Evolutionary conservation across 2,888 invertebrate species (phyloP), one percentile per base, ranked within the genome.

Genomic region (Dynastes hyllus): DNA sequence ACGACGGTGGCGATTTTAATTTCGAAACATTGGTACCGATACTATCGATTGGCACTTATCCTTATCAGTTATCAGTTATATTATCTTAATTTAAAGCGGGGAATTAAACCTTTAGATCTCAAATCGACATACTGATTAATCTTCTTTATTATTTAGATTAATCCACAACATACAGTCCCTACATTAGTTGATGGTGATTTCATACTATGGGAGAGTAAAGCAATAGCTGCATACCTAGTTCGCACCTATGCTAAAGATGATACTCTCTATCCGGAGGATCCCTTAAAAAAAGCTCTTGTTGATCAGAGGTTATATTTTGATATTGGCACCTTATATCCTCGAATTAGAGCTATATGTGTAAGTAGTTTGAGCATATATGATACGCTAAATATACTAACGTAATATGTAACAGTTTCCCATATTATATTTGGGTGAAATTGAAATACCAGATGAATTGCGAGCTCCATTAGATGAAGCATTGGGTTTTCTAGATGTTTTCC

Each of bases 131-230:
- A 11, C 11, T 45, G 1, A 55, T 53, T 53, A 45, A 50, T 29
- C n/a, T 32, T 53, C 32, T 66, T 66, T 1, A 11, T 66, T 76
- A 61, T 76, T 91, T 90, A 92, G 89, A 90, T 93, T 65, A 93
- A 93, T 86, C 93, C 93, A 4, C 93, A 93, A 85, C 93, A 94
- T 86, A 91, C 91, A 79, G 88, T 94, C 3, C 94, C 94, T 8
- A 94, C 94, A 8, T 88, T 94, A 78, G 92, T 92, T 32, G 94
- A 94, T 85, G 91, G 92, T 78, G 93, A 93, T 11, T 93, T 93
- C 85, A 86, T 91, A 13, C 81, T 94, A 69, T 94, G 93, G 93
- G 94, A 94, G 86, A 93, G 93, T 83, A 91, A 92, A 53, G 93
- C 93, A 8, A 93, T 94, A 80, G 90, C 91, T 2, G 88, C 90